Evolutionary conservation across 1,140 invertebrate species (phyloP).

Genomic region (Rhopalosiphum padi): DNA sequence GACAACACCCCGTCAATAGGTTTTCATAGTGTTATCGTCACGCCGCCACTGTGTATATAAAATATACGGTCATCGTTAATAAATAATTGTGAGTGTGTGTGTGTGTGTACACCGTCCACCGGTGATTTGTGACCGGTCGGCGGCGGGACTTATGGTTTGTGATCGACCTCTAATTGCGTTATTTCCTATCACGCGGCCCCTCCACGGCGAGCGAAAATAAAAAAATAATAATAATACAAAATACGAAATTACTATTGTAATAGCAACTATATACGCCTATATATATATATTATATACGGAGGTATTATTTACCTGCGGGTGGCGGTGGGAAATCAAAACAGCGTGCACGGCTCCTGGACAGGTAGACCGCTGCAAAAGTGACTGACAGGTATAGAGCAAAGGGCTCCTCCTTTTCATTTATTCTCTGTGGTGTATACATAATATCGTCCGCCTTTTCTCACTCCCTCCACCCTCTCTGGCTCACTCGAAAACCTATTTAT

Average conservation of each 20-base stretch:
- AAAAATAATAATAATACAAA: background rate
- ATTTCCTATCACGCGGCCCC: constrained; percentile 35
- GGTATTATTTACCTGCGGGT: background rate
- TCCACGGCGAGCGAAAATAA: background rate
- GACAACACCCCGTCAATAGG: background rate
- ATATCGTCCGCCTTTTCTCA: background rate
- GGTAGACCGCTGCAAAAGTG: background rate
- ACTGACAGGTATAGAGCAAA: constrained; percentile 41
- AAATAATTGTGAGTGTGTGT: background rate
- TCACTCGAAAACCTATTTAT: background rate
- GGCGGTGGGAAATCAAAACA: constrained; percentile 4
- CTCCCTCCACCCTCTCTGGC: background rate
- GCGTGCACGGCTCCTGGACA: background rate
- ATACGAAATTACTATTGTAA: constrained; percentile 29
- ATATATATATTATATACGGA: background rate
- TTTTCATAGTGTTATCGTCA: background rate
- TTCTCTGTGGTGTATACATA: background rate
- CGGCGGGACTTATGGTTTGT: constrained; percentile 40
- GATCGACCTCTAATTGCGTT: constrained; percentile 54
- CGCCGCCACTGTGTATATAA: background rate
- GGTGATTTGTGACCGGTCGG: constrained; percentile 23
- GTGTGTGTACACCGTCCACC: background rate
- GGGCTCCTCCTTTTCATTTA: background rate
- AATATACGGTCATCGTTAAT: background rate
- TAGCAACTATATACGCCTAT: background rate